Percentiles rank a stretch among this genome's conserved stretches.
Evolutionary conservation across 2,113 vertebrate species (phyloP).

Genomic region (Malurus elegans): DNA sequence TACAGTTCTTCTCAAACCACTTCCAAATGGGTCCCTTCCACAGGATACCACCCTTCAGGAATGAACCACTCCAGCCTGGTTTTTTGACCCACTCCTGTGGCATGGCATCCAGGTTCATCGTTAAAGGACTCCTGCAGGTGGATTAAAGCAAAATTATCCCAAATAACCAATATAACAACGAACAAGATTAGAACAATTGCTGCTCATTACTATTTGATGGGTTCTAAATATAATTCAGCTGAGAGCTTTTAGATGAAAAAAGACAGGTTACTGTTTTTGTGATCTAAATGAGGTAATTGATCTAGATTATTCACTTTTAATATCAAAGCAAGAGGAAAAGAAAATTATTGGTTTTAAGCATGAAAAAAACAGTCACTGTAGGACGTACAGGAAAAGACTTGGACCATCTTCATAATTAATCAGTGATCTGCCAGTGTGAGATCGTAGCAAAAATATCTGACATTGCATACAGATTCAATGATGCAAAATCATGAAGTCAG

Average conservation of each 20-base stretch:
- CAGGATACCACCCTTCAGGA: neutral
- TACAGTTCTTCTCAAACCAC: neutral
- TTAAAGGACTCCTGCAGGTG: neutral
- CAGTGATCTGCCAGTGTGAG: fast-evolving
- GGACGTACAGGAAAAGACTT: neutral
- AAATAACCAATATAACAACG: neutral
- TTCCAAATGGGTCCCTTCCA: fast-evolving
- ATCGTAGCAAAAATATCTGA: neutral
- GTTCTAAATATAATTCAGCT: neutral
- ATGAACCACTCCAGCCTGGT: neutral
- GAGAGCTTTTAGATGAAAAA: neutral
- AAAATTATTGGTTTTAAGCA: neutral
- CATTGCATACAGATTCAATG: neutral
- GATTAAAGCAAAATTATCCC: neutral
- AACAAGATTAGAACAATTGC: neutral
- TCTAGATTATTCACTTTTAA: neutral
- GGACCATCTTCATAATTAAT: neutral
- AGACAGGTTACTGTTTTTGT: neutral
- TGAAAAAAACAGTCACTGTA: neutral
- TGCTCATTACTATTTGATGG: fast-evolving
- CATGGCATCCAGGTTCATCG: fast-evolving
- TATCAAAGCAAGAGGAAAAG: neutral
- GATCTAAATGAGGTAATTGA: neutral
- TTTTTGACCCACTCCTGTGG: neutral
- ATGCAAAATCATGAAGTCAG: neutral